Conservation (phyloP, 2,888 invertebrate genomes). For the Athalia rosae region DNA sequence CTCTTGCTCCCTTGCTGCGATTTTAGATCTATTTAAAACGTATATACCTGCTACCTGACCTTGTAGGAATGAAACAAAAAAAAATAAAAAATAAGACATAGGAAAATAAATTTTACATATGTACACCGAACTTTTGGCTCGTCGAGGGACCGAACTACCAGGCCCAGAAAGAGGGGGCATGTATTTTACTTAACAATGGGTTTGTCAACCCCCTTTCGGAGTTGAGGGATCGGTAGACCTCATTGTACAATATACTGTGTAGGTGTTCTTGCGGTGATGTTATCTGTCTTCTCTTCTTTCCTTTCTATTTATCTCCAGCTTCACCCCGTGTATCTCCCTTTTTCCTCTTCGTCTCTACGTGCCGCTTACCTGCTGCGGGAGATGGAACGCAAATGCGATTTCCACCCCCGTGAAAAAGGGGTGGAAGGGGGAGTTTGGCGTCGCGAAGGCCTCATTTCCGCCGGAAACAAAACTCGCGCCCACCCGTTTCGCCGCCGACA, state of each 20-base stretch:
- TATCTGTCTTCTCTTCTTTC: slow-evolving; percentile 47
- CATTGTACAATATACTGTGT: background rate
- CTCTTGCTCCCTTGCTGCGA: background rate
- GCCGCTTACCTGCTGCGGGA: slow-evolving; percentile 58
- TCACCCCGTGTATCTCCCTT: slow-evolving; percentile 39
- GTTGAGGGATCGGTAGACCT: slow-evolving; percentile 30
- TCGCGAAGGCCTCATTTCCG: slow-evolving; percentile 70
- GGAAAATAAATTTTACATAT: background rate
- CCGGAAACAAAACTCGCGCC: slow-evolving; percentile 68
- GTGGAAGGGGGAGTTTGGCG: slow-evolving; percentile 53
- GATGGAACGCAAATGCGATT: slow-evolving; percentile 71
- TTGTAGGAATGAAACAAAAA: background rate
- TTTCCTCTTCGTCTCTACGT: slow-evolving; percentile 1
- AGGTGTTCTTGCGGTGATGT: slow-evolving; percentile 2
- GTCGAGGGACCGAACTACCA: background rate
- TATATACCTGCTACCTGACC: background rate
- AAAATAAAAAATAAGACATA: background rate
- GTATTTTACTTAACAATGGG: background rate
- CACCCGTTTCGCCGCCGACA: slow-evolving; percentile 51
- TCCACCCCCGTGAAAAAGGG: slow-evolving; percentile 56
- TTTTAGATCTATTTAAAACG: slow-evolving; percentile 21
- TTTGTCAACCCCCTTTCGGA: slow-evolving; percentile 17
- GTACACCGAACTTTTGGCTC: background rate
- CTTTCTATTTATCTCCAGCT: slow-evolving; percentile 45
- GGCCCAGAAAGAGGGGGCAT: too few species aligned